Evolutionary conservation across 2,888 invertebrate species (phyloP), one percentile per base, ranked within the genome.

Genomic region (Phortica okadai): DNA sequence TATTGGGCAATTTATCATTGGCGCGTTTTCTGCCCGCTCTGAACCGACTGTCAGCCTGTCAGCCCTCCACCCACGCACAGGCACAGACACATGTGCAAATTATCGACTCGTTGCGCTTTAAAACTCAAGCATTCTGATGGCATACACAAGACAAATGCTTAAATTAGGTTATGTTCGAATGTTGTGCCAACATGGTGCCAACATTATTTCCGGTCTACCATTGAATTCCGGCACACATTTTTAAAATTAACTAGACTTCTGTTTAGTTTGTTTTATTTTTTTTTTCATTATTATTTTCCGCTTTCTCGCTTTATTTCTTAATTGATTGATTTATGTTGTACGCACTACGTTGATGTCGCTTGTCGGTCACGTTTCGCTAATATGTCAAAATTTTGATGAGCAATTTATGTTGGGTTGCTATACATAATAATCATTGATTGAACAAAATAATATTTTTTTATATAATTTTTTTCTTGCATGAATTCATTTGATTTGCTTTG

Each of bases 241-340:
- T 33, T 33, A 2, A 33, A 33, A 33, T 33, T 33, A 33, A 33
- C 33, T 33, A 4, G 33, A 33, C 33, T 33, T 33, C 33, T 33
- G 33, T 33, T 33, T 33, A 33, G 21, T 21, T 45, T 45, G 45
- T 50, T 14, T 8, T 14, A 50, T 2, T 50, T 50, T 50, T 14
- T 11, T 11, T 50, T 50, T 14, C 10, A 50, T 8, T 50, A 50
- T 50, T 50, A 6, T 14, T 50, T 50, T 50, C 3, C 33, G 2
- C 33, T 33, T 33, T 33, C 33, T 33, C 33, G 33, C 33, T 33
- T 33, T 33, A 4, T 33, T 33, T 33, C 33, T 33, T 33, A 16
- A 4, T n/a, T 67, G 67, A 67, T 67, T 44, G 44, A 67, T 67
- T 66, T 67, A 67, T 67, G 67, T 50, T 50, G 50, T 50, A 6